A percentile compares a stretch with the other conserved stretches of the same genome.
phyloP scores from a whole-genome alignment of 2,113 vertebrate species.

The Tenrec ecaudatus region DNA sequence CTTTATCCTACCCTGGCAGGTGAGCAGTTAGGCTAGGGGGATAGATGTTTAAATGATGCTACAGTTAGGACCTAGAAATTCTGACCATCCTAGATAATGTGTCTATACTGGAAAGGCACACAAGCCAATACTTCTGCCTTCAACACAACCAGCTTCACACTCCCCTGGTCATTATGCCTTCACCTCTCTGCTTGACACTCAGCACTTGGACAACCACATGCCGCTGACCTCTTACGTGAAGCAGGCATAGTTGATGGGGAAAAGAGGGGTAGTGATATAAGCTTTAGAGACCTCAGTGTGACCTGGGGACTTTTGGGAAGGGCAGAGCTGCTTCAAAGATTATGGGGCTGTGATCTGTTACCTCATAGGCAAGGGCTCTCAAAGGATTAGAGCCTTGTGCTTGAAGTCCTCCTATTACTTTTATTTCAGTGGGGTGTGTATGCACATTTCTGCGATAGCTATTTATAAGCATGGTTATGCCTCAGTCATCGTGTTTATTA shows the following conservation, averaged over 20 bases:
- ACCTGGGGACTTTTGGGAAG: neutral
- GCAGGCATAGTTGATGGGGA: rapidly evolving
- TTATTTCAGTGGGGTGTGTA: neutral
- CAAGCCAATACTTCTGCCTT: neutral
- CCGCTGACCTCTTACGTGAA: neutral
- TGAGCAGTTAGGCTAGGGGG: neutral
- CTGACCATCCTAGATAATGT: neutral
- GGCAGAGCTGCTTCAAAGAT: neutral
- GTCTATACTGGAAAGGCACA: neutral
- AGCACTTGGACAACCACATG: neutral
- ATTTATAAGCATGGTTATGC: constrained; percentile 53
- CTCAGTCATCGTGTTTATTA: constrained; percentile 67
- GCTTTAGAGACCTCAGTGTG: neutral
- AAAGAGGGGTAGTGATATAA: neutral
- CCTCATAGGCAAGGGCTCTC: rapidly evolving
- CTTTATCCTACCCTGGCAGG: neutral
- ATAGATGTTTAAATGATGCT: neutral
- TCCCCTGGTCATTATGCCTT: rapidly evolving
- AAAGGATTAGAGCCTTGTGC: neutral
- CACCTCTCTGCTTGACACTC: too few species aligned
- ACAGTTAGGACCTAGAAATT: neutral
- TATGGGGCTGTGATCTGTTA: neutral
- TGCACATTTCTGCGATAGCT: neutral
- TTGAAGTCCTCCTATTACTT: neutral
- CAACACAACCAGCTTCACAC: rapidly evolving